Evolutionary conservation across 2,888 invertebrate species (phyloP), one percentile per base, ranked within the genome.

Genomic region (Caradrina clavipalpis): DNA sequence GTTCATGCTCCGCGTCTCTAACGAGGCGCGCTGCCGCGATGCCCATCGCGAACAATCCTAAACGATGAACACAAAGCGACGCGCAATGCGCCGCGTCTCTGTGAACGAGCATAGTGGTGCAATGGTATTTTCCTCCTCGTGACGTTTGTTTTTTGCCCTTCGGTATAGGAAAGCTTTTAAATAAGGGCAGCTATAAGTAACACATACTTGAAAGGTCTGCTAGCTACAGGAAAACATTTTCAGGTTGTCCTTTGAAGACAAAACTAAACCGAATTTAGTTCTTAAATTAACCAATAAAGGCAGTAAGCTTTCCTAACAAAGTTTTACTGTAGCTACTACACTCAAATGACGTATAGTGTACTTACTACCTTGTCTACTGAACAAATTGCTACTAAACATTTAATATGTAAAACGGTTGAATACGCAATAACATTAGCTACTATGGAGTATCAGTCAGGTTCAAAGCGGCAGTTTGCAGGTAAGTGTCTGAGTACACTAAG

Each of bases 401-500:
- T 35, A 67, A 59, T 17, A 17, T 47, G 49, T 50, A 19, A 45
- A 50, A 63, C 49, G 47, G 39, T 76, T 42, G 3, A 47, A 49
- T 21, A 51, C 39, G 42, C 54, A 60, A 35, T 51, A 55, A 69
- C 13, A 39, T 42, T 65, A 56, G 56, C 57, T 64, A 63, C 22
- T 65, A 66, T 17, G 69, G 78, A 87, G 74, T 82, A 87, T 54
- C 76, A 78, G 60, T 78, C 73, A 54, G 73, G 65, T 83, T 74
- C 22, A 83, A 64, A 15, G 77, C 64, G 50, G 70, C 21, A 50
- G 68, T 74, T 50, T 78, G 76, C 11, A 71, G 55, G 35, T 74
- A 84, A 8, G 83, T 78, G 50, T 86, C 80, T 1, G 87, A 85
- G 57, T 85, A 86, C 0, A 87, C 81, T n/a, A 66, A 64, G 8